Evolutionary conservation across 2,797 vertebrate species (phyloP).

Genomic region (Darevskia nairensis): DNA sequence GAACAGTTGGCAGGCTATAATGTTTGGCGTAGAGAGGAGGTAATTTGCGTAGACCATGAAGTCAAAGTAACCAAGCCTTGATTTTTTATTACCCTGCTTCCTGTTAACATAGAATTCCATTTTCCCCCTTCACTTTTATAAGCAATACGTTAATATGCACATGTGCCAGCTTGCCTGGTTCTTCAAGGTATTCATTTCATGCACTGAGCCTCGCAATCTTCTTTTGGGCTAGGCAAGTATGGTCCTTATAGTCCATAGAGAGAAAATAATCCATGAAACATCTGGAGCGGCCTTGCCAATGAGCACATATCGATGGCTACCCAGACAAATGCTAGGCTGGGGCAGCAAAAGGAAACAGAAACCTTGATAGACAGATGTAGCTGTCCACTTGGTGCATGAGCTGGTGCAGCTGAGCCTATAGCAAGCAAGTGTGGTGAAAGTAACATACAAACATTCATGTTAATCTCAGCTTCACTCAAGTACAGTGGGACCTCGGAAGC

Average conservation of each 20-base stretch:
- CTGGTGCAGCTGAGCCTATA: not conserved
- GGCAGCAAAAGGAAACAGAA: no score
- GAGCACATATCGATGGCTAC: not conserved
- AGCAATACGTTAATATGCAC: not conserved
- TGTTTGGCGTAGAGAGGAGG: conserved; percentile 19
- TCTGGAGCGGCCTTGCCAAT: not conserved
- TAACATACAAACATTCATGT: not conserved
- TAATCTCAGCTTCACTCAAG: not conserved
- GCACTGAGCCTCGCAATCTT: not conserved
- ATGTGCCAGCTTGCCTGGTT: not conserved
- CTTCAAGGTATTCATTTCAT: not conserved
- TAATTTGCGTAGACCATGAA: conserved; percentile 35
- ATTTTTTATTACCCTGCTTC: conserved; percentile 25
- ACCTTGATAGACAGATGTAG: not conserved
- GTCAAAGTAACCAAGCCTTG: conserved; percentile 6
- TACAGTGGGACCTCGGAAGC: not conserved
- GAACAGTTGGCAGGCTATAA: conserved; percentile 15
- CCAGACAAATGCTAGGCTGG: not conserved
- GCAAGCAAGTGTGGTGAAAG: not conserved
- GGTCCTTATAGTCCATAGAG: not conserved
- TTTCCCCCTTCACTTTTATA: conserved; percentile 8
- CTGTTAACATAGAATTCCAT: conserved; percentile 14
- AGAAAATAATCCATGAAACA: not conserved
- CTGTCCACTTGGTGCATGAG: not conserved
- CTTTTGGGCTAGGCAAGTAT: not conserved